Percentiles rank a stretch among this genome's conserved stretches.
phyloP scores from a whole-genome alignment of 2,888 invertebrate species.

The Melanotus villosus region DNA sequence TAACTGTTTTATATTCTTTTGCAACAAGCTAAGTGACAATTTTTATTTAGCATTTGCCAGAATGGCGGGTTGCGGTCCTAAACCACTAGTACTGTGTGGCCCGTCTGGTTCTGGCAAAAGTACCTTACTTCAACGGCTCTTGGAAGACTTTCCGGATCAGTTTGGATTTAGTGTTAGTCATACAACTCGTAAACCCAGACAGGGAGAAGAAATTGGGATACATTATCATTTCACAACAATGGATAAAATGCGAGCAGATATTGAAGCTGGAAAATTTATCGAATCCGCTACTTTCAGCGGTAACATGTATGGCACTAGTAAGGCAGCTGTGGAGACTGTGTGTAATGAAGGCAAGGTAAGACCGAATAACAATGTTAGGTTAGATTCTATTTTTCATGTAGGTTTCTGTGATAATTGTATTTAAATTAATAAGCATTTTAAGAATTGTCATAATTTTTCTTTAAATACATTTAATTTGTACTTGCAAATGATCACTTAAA shows the following conservation, averaged over 20 bases:
- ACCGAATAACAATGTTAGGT: too few relatives aligned
- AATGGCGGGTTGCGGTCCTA: constrained; percentile 51
- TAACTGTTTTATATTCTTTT: too few relatives aligned
- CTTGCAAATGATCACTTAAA: too few relatives aligned
- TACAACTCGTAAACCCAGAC: constrained; percentile 84
- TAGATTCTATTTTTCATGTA: too few relatives aligned
- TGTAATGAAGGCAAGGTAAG: constrained; percentile 78
- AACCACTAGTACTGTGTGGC: constrained; percentile 93
- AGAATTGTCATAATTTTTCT: too few relatives aligned
- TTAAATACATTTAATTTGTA: too few relatives aligned
- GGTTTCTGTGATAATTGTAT: too few relatives aligned
- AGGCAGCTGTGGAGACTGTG: constrained; percentile 87
- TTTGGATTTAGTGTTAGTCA: constrained; percentile 98
- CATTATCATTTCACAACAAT: constrained; percentile 91
- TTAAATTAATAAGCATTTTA: too few relatives aligned
- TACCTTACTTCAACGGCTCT: constrained; percentile 88
- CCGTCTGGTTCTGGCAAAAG: constrained; percentile 98
- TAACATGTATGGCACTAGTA: constrained; percentile 97
- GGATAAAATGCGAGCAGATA: constrained; percentile 83
- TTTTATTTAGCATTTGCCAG: too few relatives aligned
- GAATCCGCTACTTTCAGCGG: constrained; percentile 94
- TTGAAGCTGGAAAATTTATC: constrained; percentile 88
- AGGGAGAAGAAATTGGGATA: constrained; percentile 82
- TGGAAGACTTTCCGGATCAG: constrained; percentile 88
- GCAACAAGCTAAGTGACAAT: too few relatives aligned